phyloP scores from a whole-genome alignment of 2,797 vertebrate genomes.

The Manis javanica region DNA sequence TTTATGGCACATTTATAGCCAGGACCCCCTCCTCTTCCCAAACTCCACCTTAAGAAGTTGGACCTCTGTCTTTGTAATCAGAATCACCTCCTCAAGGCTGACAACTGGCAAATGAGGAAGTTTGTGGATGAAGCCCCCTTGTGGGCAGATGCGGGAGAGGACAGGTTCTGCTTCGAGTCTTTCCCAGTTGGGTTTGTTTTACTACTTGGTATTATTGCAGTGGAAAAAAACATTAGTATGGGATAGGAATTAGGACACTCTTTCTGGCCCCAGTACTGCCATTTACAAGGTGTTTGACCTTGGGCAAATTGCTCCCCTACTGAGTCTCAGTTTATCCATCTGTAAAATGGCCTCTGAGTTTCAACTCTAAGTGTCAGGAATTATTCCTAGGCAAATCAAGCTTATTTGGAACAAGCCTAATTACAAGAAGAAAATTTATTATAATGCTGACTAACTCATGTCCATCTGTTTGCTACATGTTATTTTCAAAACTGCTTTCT shows the following conservation, averaged over 20 bases:
- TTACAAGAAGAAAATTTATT: conserved; percentile 45
- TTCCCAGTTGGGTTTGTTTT: conserved; percentile 1
- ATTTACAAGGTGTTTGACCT: not conserved
- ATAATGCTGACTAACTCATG: not conserved
- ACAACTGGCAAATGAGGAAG: conserved; percentile 27
- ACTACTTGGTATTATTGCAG: not conserved
- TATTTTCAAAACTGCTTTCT: conserved; percentile 55
- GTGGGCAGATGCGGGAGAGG: conserved; percentile 8
- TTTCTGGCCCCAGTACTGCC: conserved; percentile 8
- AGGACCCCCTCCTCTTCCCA: not conserved
- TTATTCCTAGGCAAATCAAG: conserved; percentile 33
- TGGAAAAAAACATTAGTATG: not conserved
- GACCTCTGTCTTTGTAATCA: not conserved
- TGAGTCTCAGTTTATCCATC: conserved; percentile 63
- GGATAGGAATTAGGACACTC: conserved; percentile 2
- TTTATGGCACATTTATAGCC: not conserved
- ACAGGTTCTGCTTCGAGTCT: not conserved
- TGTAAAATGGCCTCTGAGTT: conserved; percentile 30
- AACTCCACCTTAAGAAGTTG: not conserved
- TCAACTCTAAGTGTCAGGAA: conserved; percentile 44
- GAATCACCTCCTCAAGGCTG: not conserved
- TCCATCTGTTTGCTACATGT: not conserved
- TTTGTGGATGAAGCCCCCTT: conserved; percentile 49
- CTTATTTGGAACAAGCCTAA: not conserved
- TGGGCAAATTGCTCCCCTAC: conserved; percentile 17